A percentile compares a stretch with the other conserved stretches of the same genome.
Evolutionary conservation across 2,888 invertebrate genomes (phyloP).

Genomic region (Drosophila ochracea): DNA sequence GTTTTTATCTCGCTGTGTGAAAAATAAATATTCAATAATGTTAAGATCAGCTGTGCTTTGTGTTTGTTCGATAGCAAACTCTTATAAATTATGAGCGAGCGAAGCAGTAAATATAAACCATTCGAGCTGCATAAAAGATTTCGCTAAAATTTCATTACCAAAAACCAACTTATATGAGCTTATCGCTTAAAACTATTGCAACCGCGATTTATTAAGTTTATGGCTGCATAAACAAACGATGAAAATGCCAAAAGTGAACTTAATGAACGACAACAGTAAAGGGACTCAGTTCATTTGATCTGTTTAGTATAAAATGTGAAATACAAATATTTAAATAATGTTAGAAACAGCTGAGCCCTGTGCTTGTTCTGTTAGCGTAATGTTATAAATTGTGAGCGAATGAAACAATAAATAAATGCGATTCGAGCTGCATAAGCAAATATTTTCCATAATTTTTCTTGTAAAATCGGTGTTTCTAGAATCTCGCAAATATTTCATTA

Average conservation of each 20-base stretch:
- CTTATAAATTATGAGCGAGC: not conserved
- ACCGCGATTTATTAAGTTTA: slow-evolving; percentile 7
- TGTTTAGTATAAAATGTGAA: not conserved
- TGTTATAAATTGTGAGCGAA: not conserved
- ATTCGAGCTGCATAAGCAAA: not conserved
- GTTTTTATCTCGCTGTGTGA: not conserved
- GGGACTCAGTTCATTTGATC: not conserved
- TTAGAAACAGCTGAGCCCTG: slow-evolving; percentile 4
- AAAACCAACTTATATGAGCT: not conserved
- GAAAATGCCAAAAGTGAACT: not conserved
- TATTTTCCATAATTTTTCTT: not conserved
- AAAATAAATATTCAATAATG: slow-evolving; percentile 1
- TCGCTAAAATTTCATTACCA: not conserved
- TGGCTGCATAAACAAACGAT: slow-evolving; percentile 4
- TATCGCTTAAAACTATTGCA: not conserved
- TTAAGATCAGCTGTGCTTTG: slow-evolving; percentile 4
- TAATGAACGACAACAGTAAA: not conserved
- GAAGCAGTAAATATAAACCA: not conserved
- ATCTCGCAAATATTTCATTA: not conserved
- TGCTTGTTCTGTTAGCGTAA: not conserved
- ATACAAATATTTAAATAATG: not conserved
- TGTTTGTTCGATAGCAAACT: not conserved
- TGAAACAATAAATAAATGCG: not conserved
- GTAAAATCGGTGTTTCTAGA: not conserved
- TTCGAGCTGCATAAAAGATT: no score